Conservation (phyloP, 2,797 vertebrate genomes). For the Lophotriccus pileatus region DNA sequence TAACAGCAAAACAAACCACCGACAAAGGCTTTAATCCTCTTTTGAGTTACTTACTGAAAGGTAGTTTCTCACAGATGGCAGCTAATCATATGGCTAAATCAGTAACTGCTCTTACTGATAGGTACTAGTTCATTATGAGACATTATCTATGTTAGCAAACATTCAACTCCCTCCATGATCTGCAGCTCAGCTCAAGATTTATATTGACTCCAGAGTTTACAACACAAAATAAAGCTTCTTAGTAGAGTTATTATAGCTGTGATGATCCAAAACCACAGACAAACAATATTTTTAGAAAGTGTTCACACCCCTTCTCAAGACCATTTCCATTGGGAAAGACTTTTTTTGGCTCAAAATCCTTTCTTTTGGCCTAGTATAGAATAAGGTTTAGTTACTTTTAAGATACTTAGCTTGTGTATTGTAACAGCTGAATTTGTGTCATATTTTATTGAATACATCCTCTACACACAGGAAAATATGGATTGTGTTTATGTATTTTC, state of each 20-base stretch:
- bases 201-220: neutral
- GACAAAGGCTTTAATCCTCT: neutral
- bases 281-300: neutral
- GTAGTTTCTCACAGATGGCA: neutral
- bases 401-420: neutral
- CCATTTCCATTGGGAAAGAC: neutral
- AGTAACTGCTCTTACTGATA: neutral
- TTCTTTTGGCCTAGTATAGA: neutral
- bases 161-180: neutral
- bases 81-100: neutral
- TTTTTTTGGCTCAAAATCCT: neutral
- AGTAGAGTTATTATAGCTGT: neutral
- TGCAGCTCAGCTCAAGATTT: neutral
- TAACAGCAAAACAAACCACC: neutral
- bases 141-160: neutral
- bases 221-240: neutral
- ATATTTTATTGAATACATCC: neutral
- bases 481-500: neutral
- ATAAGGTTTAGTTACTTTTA: neutral
- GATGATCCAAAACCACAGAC: neutral
- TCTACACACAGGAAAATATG: neutral
- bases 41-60: constrained; percentile 10
- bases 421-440: neutral
- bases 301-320: neutral
- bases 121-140: neutral